Percentiles rank a stretch among this genome's conserved stretches.
Evolutionary conservation across 2,113 vertebrate genomes (phyloP).

Genomic region (Syngnathus scovelli): DNA sequence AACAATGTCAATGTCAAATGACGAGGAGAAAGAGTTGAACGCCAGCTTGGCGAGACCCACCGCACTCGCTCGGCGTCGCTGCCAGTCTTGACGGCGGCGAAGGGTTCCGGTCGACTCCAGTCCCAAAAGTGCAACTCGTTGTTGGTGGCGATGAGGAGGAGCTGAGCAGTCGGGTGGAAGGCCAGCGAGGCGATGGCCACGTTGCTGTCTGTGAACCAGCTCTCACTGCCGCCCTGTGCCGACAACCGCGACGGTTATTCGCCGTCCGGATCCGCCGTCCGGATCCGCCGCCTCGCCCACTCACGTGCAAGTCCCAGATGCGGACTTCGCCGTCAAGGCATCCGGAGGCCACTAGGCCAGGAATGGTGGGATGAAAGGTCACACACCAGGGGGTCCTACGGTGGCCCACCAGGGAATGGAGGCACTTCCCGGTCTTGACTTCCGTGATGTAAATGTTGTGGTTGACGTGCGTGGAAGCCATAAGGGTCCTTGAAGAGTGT

Average conservation of each 20-base stretch:
- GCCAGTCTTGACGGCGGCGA: conserved; percentile 94
- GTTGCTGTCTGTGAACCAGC: conserved; percentile 98
- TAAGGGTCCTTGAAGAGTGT: conserved; percentile 77
- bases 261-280: too few relatives aligned
- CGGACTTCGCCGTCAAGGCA: conserved; percentile 98
- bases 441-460: conserved; percentile 99
- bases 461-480: conserved; percentile 99
- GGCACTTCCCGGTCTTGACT: conserved; percentile 96
- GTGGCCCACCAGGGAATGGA: conserved; percentile 95
- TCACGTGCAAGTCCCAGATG: conserved; percentile 98
- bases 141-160: conserved; percentile 95
- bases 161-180: conserved; percentile 96
- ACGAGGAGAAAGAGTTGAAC: too few relatives aligned
- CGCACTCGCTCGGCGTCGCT: conserved; percentile 94
- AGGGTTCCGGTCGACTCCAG: conserved; percentile 96
- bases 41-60: conserved; percentile 55
- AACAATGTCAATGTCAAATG: too few relatives aligned
- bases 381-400: conserved; percentile 97
- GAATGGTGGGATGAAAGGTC: conserved; percentile 97
- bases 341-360: conserved; percentile 94
- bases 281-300: conserved; percentile 43
- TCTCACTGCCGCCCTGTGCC: conserved; percentile 92
- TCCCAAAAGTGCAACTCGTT: conserved; percentile 99
- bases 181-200: conserved; percentile 96
- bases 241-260: background rate